Percentiles rank a stretch among this genome's conserved stretches.
Conservation (phyloP, 2,113 vertebrate species). For the Oxyruncus cristatus region DNA sequence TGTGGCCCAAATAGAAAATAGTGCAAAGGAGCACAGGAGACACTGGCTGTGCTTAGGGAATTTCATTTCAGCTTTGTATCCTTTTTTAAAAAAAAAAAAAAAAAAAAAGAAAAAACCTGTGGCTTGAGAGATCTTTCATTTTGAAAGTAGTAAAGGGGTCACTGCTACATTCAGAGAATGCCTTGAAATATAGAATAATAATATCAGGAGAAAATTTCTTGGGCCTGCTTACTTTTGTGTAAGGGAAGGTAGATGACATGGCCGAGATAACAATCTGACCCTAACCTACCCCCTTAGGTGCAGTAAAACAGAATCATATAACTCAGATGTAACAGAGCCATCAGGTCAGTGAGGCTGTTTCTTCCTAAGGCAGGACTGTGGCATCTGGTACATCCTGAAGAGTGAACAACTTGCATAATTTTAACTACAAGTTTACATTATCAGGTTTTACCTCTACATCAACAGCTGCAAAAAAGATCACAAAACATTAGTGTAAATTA, state of each 20-base stretch:
- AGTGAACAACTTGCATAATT: background rate
- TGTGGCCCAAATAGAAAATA: conserved; percentile 31
- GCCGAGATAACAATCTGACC: conserved; percentile 12
- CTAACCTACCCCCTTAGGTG: background rate
- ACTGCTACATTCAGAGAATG: background rate
- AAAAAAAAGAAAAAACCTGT: background rate
- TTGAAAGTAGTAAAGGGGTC: conserved; percentile 49
- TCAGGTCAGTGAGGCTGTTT: background rate
- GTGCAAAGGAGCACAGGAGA: conserved; percentile 27
- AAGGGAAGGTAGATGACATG: background rate
- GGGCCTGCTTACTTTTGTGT: background rate
- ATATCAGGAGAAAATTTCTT: background rate
- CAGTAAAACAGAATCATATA: background rate
- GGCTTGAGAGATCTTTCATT: conserved; percentile 47
- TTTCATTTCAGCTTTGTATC: conserved; percentile 28
- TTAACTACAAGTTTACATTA: background rate
- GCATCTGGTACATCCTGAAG: background rate
- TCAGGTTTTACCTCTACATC: background rate
- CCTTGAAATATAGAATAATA: conserved; percentile 30
- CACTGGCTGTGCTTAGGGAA: background rate
- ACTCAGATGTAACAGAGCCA: background rate
- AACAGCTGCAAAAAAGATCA: background rate
- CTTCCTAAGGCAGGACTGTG: background rate
- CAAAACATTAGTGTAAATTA: background rate
- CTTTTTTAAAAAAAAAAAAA: background rate